Evolutionary conservation across 2,888 invertebrate species (phyloP), one percentile per base, ranked within the genome.

Genomic region (Dasypogon diadema): DNA sequence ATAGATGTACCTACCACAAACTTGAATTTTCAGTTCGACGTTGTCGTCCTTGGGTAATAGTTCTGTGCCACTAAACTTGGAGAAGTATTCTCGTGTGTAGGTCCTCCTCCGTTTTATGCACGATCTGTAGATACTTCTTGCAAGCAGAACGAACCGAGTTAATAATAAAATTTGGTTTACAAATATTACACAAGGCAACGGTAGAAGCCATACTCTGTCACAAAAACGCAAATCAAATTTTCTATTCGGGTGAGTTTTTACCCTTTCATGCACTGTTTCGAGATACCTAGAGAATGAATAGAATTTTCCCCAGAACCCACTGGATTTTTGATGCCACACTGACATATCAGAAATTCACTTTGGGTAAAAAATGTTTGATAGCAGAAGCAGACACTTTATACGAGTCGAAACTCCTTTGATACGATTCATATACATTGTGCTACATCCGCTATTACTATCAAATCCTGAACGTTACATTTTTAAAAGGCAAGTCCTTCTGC

Each of bases 111-210:
- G 22, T 16, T 55, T 55, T 8, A 10, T 18, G 21, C 37, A 8
- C 10, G 4, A n/a, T 21, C 8, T 18, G 22, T 65, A 22, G n/a
- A 22, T 14, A 30, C 22, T 2, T 12, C 26, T 14, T 22, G 48
- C 46, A 65, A 65, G 24, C 48, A 65, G 65, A 65, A 48, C 65
- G 65, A 48, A 65, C 46, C 37, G 21, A 65, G 46, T 48, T 46
- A 46, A 65, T 46, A 65, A 65, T 46, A 65, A 65, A 65, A 65
- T 65, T 65, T 65, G 65, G 65, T 65, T 65, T 65, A 65, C 65
- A 65, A 65, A 65, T 65, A 65, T 65, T 65, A 16, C 42, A 42
- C 24, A 65, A 22, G 2, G 18, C 65, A 65, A n/a, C 46, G 42
- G 22, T 12, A 46, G 26, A 12, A 14, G 3, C 16, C 46, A 46